These are phyloP conservation scores for Pyrrhia umbra DNA, from an alignment of 2,888 invertebrate species.

Conservation along the genomic window DNA sequence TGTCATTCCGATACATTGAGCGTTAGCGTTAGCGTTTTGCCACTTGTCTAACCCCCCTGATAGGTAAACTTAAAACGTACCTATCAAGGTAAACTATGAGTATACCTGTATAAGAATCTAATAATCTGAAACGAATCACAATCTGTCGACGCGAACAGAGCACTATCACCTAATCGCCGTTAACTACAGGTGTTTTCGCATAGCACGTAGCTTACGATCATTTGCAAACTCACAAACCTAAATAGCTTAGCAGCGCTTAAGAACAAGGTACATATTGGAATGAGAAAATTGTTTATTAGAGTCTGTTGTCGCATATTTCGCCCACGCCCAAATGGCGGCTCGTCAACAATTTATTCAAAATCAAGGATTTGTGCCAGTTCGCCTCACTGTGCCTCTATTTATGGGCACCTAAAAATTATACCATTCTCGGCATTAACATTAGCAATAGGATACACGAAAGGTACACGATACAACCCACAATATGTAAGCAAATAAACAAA, in stretches of 20 bases:
- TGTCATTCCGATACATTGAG: too few species aligned
- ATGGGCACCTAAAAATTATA: slow-evolving; percentile 62
- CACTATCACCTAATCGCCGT: slow-evolving; percentile 72
- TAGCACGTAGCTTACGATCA: slow-evolving; percentile 78
- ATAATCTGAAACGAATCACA: slow-evolving; percentile 23
- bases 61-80: too few species aligned
- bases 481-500: slow-evolving; percentile 21
- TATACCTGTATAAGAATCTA: slow-evolving; percentile 13
- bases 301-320: slow-evolving; percentile 78
- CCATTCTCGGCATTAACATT: slow-evolving; percentile 60
- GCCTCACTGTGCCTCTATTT: slow-evolving; percentile 64
- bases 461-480: slow-evolving; percentile 16
- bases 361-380: slow-evolving; percentile 82
- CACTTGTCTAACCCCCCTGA: too few species aligned
- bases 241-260: slow-evolving; percentile 68
- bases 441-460: slow-evolving; percentile 21
- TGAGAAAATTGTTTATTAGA: slow-evolving; percentile 67
- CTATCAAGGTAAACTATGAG: background rate
- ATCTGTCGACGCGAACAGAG: slow-evolving; percentile 51
- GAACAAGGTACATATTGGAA: slow-evolving; percentile 76
- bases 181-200: slow-evolving; percentile 82
- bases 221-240: slow-evolving; percentile 64
- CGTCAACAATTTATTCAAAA: slow-evolving; percentile 84
- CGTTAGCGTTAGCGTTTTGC: too few species aligned
- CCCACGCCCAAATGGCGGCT: slow-evolving; percentile 81